phyloP scores from a whole-genome alignment of 1,140 invertebrate species.

The Pararge aegeria region DNA sequence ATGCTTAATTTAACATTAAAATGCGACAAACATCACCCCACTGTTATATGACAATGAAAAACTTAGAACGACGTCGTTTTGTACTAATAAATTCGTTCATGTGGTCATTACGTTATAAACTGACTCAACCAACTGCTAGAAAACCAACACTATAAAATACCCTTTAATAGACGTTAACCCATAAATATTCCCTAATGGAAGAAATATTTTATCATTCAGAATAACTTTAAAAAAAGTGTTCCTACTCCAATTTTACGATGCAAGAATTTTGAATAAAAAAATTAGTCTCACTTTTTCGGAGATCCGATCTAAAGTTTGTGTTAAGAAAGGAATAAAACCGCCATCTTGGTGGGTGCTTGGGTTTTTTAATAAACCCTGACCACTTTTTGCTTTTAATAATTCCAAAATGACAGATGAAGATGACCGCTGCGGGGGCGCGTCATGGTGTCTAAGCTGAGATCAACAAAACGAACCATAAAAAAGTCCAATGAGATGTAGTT shows the following conservation, averaged over 20 bases:
- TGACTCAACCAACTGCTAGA: slow-evolving; percentile 45
- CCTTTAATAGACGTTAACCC: slow-evolving; percentile 53
- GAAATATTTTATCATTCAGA: slow-evolving; percentile 64
- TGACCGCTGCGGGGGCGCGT: slow-evolving; percentile 49
- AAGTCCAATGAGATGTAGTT: slow-evolving; percentile 24
- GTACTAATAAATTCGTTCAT: slow-evolving; percentile 49
- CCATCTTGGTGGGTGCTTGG: slow-evolving; percentile 57
- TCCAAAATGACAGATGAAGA: slow-evolving; percentile 71
- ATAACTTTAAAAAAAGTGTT: slow-evolving; percentile 57
- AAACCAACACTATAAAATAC: slow-evolving; percentile 71
- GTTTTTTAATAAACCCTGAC: slow-evolving; percentile 48
- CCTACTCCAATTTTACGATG: slow-evolving; percentile 63
- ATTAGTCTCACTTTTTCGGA: slow-evolving; percentile 54
- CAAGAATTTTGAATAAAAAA: slow-evolving; percentile 58
- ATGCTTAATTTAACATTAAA: slow-evolving; percentile 3
- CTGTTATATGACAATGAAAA: slow-evolving; percentile 25
- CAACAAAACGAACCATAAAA: slow-evolving; percentile 29
- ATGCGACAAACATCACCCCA: slow-evolving; percentile 13
- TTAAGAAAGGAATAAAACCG: slow-evolving; percentile 67
- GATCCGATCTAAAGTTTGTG: slow-evolving; percentile 73
- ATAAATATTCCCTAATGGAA: slow-evolving; percentile 73
- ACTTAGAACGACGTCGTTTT: slow-evolving; percentile 33
- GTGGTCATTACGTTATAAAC: slow-evolving; percentile 46
- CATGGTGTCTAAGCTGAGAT: slow-evolving; percentile 35
- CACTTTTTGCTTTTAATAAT: slow-evolving; percentile 60